Evolutionary conservation across 2,797 vertebrate genomes (phyloP), one percentile per base, ranked within the genome.

Genomic region (Naso thynnoides): DNA sequence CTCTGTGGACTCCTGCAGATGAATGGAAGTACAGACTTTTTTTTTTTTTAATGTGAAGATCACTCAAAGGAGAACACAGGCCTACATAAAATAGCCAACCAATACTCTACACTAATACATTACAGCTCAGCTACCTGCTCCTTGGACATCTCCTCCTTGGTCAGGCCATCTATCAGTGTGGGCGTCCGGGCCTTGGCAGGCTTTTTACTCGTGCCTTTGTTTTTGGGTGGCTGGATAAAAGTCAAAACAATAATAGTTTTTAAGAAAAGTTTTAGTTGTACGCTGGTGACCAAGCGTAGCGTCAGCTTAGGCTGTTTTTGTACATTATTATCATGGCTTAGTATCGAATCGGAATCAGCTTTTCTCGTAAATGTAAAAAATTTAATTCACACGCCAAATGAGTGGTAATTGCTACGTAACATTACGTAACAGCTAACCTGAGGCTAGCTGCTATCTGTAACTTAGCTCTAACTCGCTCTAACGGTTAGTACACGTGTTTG

Each of bases 141-240:
- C 64, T 86, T 89, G 78, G 87, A 62, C 52, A 91, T 42, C 73
- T 91, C 90, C 18, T 92, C 91, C 57, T 83, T 90, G 45, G 90
- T 88, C 1, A 88, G 87, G 16, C 91, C 91, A 61, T 91, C 75
- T 38, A 91, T 88, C 59, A 91, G 75, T 2, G 76, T 81, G 3
- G 85, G 87, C 1, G 86, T 79, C 70, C 19, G 86, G 1, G 62
- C 39, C 42, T 85, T 88, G 24, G 80, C 50, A n/a, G 86, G 19
- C 8, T 74, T 88, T 59, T 89, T 85, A 55, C 56, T 49, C 24
- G 82, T 14, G 24, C 71, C 69, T 80, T 86, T 89, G 16, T 45
- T 86, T 78, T 93, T 92, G 3, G 90, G 90, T 8, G 89, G 86
- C 91, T 93, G 81, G 6, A 59, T 1, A 61, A 23, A 57, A 47